Percentiles rank a stretch among this genome's conserved stretches.
Evolutionary conservation across 2,888 invertebrate species (phyloP).

Genomic region (Rotaria magnacalcarata): DNA sequence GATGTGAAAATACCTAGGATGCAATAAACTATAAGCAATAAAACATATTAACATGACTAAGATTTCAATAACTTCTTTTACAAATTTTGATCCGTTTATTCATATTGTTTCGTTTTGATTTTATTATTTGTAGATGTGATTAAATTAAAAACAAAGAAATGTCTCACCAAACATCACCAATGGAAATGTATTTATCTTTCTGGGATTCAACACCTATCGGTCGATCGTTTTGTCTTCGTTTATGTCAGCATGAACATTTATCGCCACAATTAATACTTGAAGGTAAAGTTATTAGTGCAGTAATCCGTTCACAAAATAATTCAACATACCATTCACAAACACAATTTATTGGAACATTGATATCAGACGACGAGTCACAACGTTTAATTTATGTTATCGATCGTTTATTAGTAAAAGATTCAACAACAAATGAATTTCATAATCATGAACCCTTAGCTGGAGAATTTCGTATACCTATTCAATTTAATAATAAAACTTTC

Average conservation of each 20-base stretch:
- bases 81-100: too few relatives aligned
- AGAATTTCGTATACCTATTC: not conserved
- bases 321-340: not conserved
- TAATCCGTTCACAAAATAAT: not conserved
- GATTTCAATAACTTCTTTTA: too few relatives aligned
- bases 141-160: not conserved
- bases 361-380: slow-evolving; percentile 1
- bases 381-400: slow-evolving; percentile 16
- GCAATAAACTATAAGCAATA: too few relatives aligned
- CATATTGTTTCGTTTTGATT: too few relatives aligned
- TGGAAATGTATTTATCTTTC: not conserved
- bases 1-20: too few relatives aligned
- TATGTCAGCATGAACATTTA: not conserved
- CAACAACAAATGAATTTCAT: not conserved
- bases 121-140: not conserved
- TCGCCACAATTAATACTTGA: slow-evolving; percentile 33
- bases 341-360: slow-evolving; percentile 4
- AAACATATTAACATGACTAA: too few relatives aligned
- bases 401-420: not conserved
- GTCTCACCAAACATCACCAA: not conserved
- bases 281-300: not conserved
- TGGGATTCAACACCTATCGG: slow-evolving; percentile 1
- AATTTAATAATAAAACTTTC: not conserved
- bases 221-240: not conserved
- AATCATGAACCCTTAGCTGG: not conserved